A percentile compares a stretch with the other conserved stretches of the same genome.
These are phyloP conservation scores for Apostichopus leukothele DNA, from an alignment of 53 echinoderm and acorn worm species.

Conservation along the genomic window DNA sequence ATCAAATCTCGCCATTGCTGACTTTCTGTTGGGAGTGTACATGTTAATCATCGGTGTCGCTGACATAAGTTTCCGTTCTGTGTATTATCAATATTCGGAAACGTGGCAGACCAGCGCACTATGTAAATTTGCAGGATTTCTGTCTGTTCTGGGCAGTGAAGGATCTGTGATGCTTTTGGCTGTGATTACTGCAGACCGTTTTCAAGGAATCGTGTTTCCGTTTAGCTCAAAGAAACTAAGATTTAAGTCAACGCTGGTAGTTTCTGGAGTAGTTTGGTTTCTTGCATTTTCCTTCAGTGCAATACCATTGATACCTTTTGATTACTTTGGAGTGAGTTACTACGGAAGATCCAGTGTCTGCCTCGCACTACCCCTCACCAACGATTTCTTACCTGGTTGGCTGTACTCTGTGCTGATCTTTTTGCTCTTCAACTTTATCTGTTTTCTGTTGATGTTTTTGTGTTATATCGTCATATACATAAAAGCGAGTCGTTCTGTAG, in stretches of 20 bases:
- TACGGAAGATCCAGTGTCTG: constrained; percentile 78
- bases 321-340: constrained; percentile 64
- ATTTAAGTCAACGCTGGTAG: constrained; percentile 54
- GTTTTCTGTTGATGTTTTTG: constrained; percentile 62
- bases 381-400: constrained; percentile 63
- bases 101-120: constrained; percentile 43
- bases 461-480: constrained; percentile 74
- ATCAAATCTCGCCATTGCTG: constrained; percentile 32
- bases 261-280: constrained; percentile 54
- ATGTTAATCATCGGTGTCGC: constrained; percentile 44
- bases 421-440: constrained; percentile 61
- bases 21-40: constrained; percentile 38
- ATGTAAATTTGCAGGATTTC: constrained; percentile 69
- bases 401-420: constrained; percentile 69
- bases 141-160: constrained; percentile 69
- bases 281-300: constrained; percentile 54
- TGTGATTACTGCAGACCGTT: constrained; percentile 69
- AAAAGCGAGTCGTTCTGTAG: constrained; percentile 53
- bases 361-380: constrained; percentile 67
- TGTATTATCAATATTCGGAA: constrained; percentile 36
- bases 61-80: constrained; percentile 23
- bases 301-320: constrained; percentile 56
- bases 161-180: constrained; percentile 64
- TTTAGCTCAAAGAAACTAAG: constrained; percentile 58
- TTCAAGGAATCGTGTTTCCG: constrained; percentile 65